A percentile compares a stretch with the other conserved stretches of the same genome.
These are phyloP conservation scores for Gallinago media DNA, from an alignment of 2,113 vertebrate genomes.

Conservation along the genomic window DNA sequence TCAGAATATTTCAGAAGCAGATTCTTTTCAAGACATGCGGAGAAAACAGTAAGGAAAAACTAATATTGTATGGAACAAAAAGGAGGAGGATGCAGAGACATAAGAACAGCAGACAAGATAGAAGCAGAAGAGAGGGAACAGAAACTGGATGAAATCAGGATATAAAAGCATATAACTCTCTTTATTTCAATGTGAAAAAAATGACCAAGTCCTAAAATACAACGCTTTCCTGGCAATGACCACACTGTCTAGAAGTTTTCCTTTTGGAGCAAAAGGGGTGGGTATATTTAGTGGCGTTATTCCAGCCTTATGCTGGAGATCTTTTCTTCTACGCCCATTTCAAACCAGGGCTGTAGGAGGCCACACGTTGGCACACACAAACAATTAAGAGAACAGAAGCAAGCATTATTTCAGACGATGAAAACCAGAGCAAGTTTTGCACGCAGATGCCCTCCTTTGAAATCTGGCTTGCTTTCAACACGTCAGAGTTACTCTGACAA, in stretches of 20 bases:
- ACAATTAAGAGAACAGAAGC: background rate
- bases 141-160: background rate
- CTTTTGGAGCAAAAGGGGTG: background rate
- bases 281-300: background rate
- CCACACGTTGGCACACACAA: background rate
- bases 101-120: background rate
- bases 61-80: background rate
- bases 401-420: background rate
- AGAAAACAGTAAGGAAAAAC: background rate
- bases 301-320: background rate
- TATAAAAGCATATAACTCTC: background rate
- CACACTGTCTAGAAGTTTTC: background rate
- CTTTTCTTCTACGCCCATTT: background rate
- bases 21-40: background rate
- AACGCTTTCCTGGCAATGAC: background rate
- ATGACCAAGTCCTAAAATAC: background rate
- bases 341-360: background rate
- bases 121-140: background rate
- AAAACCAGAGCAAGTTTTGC: background rate
- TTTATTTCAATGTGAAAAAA: background rate
- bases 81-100: background rate
- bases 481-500: background rate
- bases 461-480: background rate
- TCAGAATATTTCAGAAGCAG: background rate
- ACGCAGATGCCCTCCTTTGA: background rate